These are phyloP conservation scores for Tetragonula carbonaria DNA, from an alignment of 2,888 invertebrate genomes.

Conservation along the genomic window DNA sequence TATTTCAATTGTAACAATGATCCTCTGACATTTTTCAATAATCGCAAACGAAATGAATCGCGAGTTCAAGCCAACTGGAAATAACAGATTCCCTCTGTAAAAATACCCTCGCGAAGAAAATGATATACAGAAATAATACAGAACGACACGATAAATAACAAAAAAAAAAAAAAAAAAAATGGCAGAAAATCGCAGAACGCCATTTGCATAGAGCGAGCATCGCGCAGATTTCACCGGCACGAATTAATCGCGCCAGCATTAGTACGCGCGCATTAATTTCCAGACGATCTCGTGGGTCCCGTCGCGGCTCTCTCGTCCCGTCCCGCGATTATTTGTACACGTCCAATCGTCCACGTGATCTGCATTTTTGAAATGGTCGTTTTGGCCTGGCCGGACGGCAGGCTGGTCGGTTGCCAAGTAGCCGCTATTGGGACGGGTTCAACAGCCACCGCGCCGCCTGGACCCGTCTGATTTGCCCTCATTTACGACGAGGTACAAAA, in stretches of 20 bases:
- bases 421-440: slow-evolving; percentile 71
- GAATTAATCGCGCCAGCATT: slow-evolving; percentile 46
- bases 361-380: slow-evolving; percentile 65
- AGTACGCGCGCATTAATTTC: slow-evolving; percentile 62
- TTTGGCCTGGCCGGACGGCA: slow-evolving; percentile 24
- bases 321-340: slow-evolving; percentile 64
- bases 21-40: too few relatives aligned
- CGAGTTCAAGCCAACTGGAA: neutral
- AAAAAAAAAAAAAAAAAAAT: too few relatives aligned
- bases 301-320: slow-evolving; percentile 19
- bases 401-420: slow-evolving; percentile 65
- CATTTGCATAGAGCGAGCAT: neutral
- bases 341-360: slow-evolving; percentile 64
- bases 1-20: too few relatives aligned
- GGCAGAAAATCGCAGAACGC: neutral
- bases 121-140: neutral
- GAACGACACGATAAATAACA: neutral
- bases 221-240: slow-evolving; percentile 3
- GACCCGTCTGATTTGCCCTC: slow-evolving; percentile 78
- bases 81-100: neutral
- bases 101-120: neutral
- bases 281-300: slow-evolving; percentile 29
- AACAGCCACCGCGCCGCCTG: slow-evolving; percentile 72
- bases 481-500: slow-evolving; percentile 77
- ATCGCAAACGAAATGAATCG: neutral